Evolutionary conservation across 2,113 vertebrate species (phyloP), one percentile per base, ranked within the genome.

Genomic region (Callipepla californica): DNA sequence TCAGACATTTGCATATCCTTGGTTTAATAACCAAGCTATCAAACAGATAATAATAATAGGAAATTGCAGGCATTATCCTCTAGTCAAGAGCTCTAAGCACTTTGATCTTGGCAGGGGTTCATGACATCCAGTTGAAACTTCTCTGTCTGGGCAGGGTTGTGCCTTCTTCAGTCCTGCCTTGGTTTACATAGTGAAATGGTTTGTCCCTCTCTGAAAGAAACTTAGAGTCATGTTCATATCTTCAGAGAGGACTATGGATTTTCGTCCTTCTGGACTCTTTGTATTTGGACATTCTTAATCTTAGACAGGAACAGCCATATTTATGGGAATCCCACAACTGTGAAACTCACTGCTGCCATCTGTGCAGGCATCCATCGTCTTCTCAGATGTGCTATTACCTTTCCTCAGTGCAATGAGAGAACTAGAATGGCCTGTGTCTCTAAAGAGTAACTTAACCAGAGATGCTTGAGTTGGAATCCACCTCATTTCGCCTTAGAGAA

Each of bases 221-320:
- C 12, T 11, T 2, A 19, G 3, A 6, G 23, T 1, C 6, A 26
- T 1, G 6, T 48, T 66, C 75, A 11, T 55, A 0, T 72, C 8
- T 89, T 65, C 50, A 59, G 48, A 17, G 26, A 72, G 2, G 30
- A 42, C 3, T n/a, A 12, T 23, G 32, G 18, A 1, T 59, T 28
- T 20, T 63, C 21, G 73, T 3, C 11, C 32, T 55, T 68, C 44
- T 50, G 66, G 13, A 8, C 0, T 61, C 0, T 72, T 72, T 23
- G 5, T 21, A 9, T 67, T 45, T 55, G 47, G 30, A 48, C 25
- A 22, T 26, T 18, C 9, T 36, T 40, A 40, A 40, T 40, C 38
- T 69, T n/a, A 50, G 13, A 38, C 11, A 40, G 13, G 45, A 32
- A 9, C 13, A 67, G 18, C 13, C 13, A 48, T 25, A 28, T 9